These are phyloP conservation scores for Teinopalpus imperialis DNA, from an alignment of 2,888 invertebrate genomes.

Conservation along the genomic window DNA sequence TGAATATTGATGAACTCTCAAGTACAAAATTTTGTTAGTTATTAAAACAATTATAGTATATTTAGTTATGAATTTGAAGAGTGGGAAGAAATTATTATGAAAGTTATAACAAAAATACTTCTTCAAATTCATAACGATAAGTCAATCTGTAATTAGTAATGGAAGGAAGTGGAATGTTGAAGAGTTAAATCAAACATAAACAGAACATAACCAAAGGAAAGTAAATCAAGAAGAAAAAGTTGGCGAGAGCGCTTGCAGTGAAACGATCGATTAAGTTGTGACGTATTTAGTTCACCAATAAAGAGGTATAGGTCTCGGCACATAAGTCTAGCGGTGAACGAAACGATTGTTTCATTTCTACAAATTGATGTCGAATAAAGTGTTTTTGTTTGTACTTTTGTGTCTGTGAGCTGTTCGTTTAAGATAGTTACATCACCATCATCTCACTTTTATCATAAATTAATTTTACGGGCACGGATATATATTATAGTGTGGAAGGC, in stretches of 20 bases:
- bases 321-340: too few species aligned
- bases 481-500: too few species aligned
- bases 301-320: too few species aligned
- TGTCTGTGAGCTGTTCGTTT: too few species aligned
- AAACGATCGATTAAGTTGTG: too few species aligned
- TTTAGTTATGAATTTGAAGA: constrained; percentile 38
- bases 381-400: too few species aligned
- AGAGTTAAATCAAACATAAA: constrained; percentile 41
- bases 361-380: too few species aligned
- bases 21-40: not conserved
- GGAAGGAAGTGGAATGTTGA: constrained; percentile 48
- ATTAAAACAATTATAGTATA: not conserved
- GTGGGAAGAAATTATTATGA: not conserved
- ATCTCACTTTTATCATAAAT: too few species aligned
- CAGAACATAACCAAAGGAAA: constrained; percentile 35
- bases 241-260: constrained; percentile 35
- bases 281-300: too few species aligned
- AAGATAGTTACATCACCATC: too few species aligned
- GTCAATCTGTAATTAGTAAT: constrained; percentile 41
- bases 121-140: constrained; percentile 44
- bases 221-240: constrained; percentile 31
- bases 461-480: too few species aligned
- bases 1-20: not conserved
- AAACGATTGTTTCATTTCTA: too few species aligned
- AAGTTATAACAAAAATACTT: constrained; percentile 10